Evolutionary conservation across 2,888 invertebrate genomes (phyloP).

Genomic region (Amblyjoppa proteus): DNA sequence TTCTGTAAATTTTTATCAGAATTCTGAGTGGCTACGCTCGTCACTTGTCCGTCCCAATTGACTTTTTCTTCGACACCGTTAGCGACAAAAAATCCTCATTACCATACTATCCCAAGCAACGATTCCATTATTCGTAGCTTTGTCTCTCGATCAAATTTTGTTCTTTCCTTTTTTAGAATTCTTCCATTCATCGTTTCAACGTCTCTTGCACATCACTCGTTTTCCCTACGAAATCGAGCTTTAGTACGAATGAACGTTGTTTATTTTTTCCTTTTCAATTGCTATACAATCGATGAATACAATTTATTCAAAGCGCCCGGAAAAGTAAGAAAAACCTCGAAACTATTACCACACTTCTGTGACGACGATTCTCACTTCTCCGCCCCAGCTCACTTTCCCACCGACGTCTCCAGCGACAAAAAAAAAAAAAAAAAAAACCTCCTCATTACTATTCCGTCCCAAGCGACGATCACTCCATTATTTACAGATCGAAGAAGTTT

Average conservation of each 20-base stretch:
- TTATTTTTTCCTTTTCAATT: neutral
- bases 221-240: slow-evolving; percentile 49
- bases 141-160: no score
- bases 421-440: slow-evolving; percentile 10
- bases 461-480: slow-evolving; percentile 18
- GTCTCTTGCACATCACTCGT: slow-evolving; percentile 56
- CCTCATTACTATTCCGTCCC: slow-evolving; percentile 5
- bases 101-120: no score
- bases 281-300: no score
- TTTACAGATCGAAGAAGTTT: slow-evolving; percentile 32
- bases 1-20: no score
- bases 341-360: no score
- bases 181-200: slow-evolving; percentile 5
- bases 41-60: neutral
- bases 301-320: no score
- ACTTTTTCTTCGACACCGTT: neutral
- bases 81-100: no score
- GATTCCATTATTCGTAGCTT: no score
- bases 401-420: neutral
- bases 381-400: neutral
- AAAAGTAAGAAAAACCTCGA: no score
- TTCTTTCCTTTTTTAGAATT: no score
- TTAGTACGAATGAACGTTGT: neutral
- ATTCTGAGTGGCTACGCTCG: neutral
- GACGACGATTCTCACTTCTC: neutral